Percentiles rank a stretch among this genome's conserved stretches.
Evolutionary conservation across 2,888 invertebrate species (phyloP).

Genomic region (Clistopyga incitator): DNA sequence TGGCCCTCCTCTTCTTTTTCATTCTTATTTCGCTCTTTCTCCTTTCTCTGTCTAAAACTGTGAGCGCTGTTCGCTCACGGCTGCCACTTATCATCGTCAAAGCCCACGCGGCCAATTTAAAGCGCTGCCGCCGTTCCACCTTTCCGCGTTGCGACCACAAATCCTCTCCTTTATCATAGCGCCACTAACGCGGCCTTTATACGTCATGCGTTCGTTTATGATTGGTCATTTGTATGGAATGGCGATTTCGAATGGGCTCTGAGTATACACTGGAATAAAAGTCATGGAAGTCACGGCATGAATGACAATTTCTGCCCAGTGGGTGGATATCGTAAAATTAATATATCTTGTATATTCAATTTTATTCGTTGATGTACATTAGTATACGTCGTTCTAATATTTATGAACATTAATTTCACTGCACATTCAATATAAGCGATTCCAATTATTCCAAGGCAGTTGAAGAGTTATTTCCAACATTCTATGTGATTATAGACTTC

Average conservation of each 20-base stretch:
- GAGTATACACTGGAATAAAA: background rate
- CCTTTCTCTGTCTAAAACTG: slow-evolving; percentile 50
- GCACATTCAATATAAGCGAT: too few relatives aligned
- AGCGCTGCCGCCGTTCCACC: slow-evolving; percentile 66
- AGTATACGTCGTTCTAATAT: too few relatives aligned
- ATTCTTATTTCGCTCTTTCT: slow-evolving; percentile 15
- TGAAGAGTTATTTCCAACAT: too few relatives aligned
- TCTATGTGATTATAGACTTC: too few relatives aligned
- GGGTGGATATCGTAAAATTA: too few relatives aligned
- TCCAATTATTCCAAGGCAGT: too few relatives aligned
- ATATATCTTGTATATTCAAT: too few relatives aligned
- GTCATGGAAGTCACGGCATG: too few relatives aligned
- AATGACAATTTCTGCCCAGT: too few relatives aligned
- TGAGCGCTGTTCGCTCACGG: slow-evolving; percentile 55
- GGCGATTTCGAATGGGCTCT: background rate
- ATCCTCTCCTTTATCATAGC: slow-evolving; percentile 19
- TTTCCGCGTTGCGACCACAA: slow-evolving; percentile 13
- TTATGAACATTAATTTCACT: too few relatives aligned
- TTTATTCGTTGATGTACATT: too few relatives aligned
- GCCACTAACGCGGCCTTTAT: background rate
- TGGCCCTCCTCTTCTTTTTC: slow-evolving; percentile 13
- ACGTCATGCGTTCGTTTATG: slow-evolving; percentile 7
- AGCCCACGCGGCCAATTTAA: slow-evolving; percentile 75
- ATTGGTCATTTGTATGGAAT: background rate
- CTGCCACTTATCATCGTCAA: slow-evolving; percentile 75